Evolutionary conservation across 2,888 invertebrate genomes (phyloP).

Genomic region (Laspeyria flexula): DNA sequence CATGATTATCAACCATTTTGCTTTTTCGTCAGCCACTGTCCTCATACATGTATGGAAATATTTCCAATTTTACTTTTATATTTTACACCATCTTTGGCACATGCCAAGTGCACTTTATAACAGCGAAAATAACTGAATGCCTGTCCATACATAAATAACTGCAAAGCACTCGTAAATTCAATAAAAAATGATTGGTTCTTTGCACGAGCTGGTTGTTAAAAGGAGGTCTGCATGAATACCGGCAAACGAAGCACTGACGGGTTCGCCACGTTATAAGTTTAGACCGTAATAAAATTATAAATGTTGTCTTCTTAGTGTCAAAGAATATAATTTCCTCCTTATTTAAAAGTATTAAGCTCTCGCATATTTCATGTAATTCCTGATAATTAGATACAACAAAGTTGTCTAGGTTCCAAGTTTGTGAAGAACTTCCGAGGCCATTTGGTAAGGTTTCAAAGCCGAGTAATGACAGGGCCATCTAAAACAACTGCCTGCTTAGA

Average conservation of each 20-base stretch:
- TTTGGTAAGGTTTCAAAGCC: slow-evolving; percentile 1
- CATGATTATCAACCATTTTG: no score
- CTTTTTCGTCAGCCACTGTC: no score
- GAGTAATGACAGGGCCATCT: slow-evolving; percentile 5
- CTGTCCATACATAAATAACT: slow-evolving; percentile 20
- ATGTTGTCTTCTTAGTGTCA: slow-evolving; percentile 15
- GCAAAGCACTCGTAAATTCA: slow-evolving; percentile 28
- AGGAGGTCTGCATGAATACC: slow-evolving; percentile 37
- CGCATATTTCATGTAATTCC: slow-evolving; percentile 20
- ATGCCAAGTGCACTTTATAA: background rate
- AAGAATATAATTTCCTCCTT: slow-evolving; percentile 18
- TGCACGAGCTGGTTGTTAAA: slow-evolving; percentile 29
- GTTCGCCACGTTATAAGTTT: slow-evolving; percentile 21
- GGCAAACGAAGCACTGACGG: slow-evolving; percentile 17
- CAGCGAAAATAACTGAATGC: slow-evolving; percentile 6
- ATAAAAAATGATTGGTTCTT: slow-evolving; percentile 47
- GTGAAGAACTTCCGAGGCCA: slow-evolving; percentile 12
- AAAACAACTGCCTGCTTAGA: slow-evolving; percentile 9
- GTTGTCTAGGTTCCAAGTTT: slow-evolving; percentile 9
- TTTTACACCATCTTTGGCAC: background rate
- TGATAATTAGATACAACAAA: slow-evolving; percentile 2
- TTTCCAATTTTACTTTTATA: no score
- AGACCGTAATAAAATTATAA: slow-evolving; percentile 18
- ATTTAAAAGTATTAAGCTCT: slow-evolving; percentile 15
- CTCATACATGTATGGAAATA: no score